A percentile compares a stretch with the other conserved stretches of the same genome.
Evolutionary conservation across 2,888 invertebrate species (phyloP).

Genomic region (Pyrrhopygopsis socrates): DNA sequence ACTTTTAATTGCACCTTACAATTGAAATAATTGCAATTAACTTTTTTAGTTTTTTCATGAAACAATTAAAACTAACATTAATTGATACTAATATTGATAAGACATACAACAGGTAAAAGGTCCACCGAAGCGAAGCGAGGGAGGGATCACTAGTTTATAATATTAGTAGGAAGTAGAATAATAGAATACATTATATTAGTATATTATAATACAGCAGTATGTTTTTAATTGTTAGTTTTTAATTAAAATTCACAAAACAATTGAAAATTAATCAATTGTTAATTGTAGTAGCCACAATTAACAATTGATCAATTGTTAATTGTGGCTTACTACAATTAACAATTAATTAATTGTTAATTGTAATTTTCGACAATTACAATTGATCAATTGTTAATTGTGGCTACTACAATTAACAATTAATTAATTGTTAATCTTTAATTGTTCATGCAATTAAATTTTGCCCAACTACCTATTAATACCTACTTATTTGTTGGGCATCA

Average conservation of each 20-base stretch:
- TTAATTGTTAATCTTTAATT: too few relatives aligned
- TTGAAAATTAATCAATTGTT: conserved; percentile 40
- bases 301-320: conserved; percentile 13
- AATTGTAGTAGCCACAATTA: conserved; percentile 9
- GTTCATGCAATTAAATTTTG: too few relatives aligned
- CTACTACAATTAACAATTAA: too few relatives aligned
- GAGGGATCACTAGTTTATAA: too few relatives aligned
- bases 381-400: conserved; percentile 6
- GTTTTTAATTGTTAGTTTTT: conserved; percentile 31
- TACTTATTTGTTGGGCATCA: too few relatives aligned
- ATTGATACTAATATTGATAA: too few relatives aligned
- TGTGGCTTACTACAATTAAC: too few relatives aligned
- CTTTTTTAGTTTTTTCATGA: conserved; percentile 25
- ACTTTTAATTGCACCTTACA: conserved; percentile 18
- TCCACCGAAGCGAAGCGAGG: too few relatives aligned
- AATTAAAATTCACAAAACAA: conserved; percentile 24
- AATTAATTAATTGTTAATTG: too few relatives aligned
- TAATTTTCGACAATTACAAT: conserved; percentile 1
- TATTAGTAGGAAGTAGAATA: not conserved
- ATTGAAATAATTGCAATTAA: conserved; percentile 24
- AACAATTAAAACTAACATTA: conserved; percentile 30
- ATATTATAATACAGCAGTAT: not conserved
- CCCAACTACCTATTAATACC: too few relatives aligned
- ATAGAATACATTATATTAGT: conserved; percentile 29
- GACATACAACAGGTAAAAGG: too few relatives aligned